Base-by-base conservation (phyloP, 2,888 invertebrate genomes). In the Aporophyla nigra region DNA sequence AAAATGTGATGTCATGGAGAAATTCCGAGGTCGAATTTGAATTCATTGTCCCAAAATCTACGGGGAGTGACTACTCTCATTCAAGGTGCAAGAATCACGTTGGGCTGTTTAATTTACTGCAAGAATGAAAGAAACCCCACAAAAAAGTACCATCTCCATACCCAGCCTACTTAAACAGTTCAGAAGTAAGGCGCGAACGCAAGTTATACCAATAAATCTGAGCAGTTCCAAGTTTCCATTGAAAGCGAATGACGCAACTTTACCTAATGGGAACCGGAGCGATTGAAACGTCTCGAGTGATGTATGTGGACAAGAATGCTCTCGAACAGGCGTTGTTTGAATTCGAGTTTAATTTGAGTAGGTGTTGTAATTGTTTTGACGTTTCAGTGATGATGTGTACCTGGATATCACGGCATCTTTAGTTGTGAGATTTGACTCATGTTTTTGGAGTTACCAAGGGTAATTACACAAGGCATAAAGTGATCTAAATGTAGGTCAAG, bases 131-230 rank as follows among this genome's bases (percentile, higher is more conserved):
- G 33, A 59, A 71, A 68, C 43, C 3, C 14, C 0, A 40, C n/a
- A 5, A 43, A 49, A 77, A 76, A 71, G 16, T 85, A 80, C 80
- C 74, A 74, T 74, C 79, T 71, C 80, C 73, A 66, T 71, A 71
- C 62, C 78, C 67, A 68, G n/a, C 21, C 24, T 61, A 71, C 72
- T 71, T n/a, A 21, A 72, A 69, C 71, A 80, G 27, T 78, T 71
- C 21, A 46, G 69, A 82, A 82, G 74, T 85, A 78, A 86, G 84
- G 87, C 86, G 88, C 80, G 84, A 91, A 90, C 86, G 83, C 87
- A 91, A 91, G 87, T 91, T 84, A 68, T 76, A 76, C 90, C 90
- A 87, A 92, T 93, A 93, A 93, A 93, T 92, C 91, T 90, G 89
- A 84, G 86, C 85, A 84, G 79, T 85, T 86, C 88, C 90, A 92